Conservation (phyloP, 2,113 vertebrate genomes). For the Furnarius figulus region DNA sequence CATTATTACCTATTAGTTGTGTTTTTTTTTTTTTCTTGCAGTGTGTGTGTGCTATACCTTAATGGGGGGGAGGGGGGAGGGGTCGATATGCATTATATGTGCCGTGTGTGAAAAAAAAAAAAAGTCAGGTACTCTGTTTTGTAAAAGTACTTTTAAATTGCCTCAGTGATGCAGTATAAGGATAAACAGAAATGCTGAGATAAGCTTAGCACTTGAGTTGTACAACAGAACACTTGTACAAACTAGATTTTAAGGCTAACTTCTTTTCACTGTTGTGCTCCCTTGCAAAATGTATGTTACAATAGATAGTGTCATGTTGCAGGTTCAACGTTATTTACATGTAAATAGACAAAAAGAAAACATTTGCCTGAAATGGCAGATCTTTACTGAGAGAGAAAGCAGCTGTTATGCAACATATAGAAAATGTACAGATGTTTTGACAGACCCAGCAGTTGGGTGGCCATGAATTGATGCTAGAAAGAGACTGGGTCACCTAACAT, state of each 20-base stretch:
- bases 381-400: conserved; percentile 94
- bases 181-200: conserved; percentile 87
- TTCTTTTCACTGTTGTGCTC: conserved; percentile 96
- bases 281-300: conserved; percentile 99
- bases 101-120: conserved; percentile 84
- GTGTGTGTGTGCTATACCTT: conserved; percentile 95
- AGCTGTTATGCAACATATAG: conserved; percentile 98
- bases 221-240: conserved; percentile 95
- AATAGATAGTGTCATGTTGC: conserved; percentile 99
- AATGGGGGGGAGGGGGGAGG: conserved; percentile 82
- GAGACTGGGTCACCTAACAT: conserved; percentile 65
- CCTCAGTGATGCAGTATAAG: conserved; percentile 94
- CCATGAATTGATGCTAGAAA: conserved; percentile 63
- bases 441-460: conserved; percentile 82
- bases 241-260: conserved; percentile 94
- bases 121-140: conserved; percentile 99
- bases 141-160: conserved; percentile 96
- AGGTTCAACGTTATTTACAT: conserved; percentile 99
- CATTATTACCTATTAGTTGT: conserved; percentile 77
- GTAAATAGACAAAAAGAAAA: conserved; percentile 94
- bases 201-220: conserved; percentile 95
- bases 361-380: conserved; percentile 88
- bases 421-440: conserved; percentile 93
- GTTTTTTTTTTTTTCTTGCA: conserved; percentile 77
- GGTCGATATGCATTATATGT: conserved; percentile 98